Evolutionary conservation across 1,140 invertebrate genomes (phyloP), one percentile per base, ranked within the genome.

Genomic region (Zaprionus camerounensis): DNA sequence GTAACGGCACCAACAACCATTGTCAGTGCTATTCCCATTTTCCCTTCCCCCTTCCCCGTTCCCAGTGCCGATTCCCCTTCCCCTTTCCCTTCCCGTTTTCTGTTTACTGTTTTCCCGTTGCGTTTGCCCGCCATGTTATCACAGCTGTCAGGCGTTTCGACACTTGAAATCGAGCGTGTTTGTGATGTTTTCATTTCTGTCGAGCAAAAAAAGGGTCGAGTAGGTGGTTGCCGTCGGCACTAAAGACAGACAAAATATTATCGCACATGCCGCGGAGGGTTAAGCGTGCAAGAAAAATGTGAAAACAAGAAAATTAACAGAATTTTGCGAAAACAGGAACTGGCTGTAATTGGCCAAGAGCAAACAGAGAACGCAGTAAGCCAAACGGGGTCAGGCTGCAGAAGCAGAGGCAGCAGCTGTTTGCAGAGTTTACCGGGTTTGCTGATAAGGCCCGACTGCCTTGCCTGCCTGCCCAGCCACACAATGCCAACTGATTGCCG

Each of bases 121-220:
- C 38, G 17, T 49, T 49, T 24, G 17, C 46, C 46, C 20, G 11
- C 9, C 12, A 20, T 87, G 83, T 90, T 90, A 90, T 90, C 88
- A 91, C 85, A 90, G 85, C 86, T 90, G 82, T 82, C 86, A 80
- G 66, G 83, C 58, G 70, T 88, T 88, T 88, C 81, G 86, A 80
- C 85, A 88, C 85, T 90, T 91, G 67, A 90, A 91, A 85, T 85
- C 85, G 79, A 88, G 85, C 85, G 76, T 71, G 64, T 46, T 46
- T 77, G 70, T 82, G 77, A 90, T 88, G 81, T 90, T 88, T 90
- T 79, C 57, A 88, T 88, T 46, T 84, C 34, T 26, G 22, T 63
- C 13, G 49, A 9, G 36, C 17, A 73, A 78, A 70, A 73, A 73
- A 80, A 70, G 71, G 78, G 70, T 67, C 55, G 57, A 76, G 74